These are phyloP conservation scores for Enoplosus armatus DNA, from an alignment of 2,797 vertebrate species.

Conservation along the genomic window DNA sequence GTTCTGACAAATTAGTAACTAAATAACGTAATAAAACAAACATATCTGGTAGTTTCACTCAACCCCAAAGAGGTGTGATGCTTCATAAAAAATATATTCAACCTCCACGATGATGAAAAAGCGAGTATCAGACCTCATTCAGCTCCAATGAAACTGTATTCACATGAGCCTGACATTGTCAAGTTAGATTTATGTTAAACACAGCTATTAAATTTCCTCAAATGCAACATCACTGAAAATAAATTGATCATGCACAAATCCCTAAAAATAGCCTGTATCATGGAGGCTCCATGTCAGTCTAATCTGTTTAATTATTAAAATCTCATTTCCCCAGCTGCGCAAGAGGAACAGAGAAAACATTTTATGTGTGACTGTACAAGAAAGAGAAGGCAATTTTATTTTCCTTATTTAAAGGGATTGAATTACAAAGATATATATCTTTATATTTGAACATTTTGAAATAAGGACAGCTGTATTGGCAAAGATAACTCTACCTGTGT, in stretches of 20 bases:
- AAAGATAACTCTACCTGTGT: background rate
- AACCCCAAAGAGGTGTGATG: too few relatives aligned
- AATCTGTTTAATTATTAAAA: conserved; percentile 61
- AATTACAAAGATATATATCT: background rate
- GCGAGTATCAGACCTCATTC: background rate
- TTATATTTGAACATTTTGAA: background rate
- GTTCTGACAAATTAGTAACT: background rate
- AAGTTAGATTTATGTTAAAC: conserved; percentile 26
- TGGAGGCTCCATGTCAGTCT: conserved; percentile 16
- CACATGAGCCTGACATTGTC: background rate
- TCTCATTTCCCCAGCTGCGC: conserved; percentile 35
- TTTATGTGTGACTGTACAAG: conserved; percentile 8
- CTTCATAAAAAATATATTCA: background rate
- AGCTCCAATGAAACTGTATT: background rate
- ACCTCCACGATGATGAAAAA: background rate
- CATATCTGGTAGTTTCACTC: background rate
- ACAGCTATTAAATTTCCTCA: conserved; percentile 19
- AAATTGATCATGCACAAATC: conserved; percentile 10
- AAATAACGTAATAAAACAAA: background rate
- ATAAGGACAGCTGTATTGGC: background rate
- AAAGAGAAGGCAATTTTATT: background rate
- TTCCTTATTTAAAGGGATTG: background rate
- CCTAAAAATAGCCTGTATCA: conserved; percentile 39
- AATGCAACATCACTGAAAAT: conserved; percentile 19
- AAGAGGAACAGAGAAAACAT: conserved; percentile 17